Base-by-base conservation (phyloP, 37 sponge, comb jelly and placozoan species). In the Theonella swinhoei region DNA sequence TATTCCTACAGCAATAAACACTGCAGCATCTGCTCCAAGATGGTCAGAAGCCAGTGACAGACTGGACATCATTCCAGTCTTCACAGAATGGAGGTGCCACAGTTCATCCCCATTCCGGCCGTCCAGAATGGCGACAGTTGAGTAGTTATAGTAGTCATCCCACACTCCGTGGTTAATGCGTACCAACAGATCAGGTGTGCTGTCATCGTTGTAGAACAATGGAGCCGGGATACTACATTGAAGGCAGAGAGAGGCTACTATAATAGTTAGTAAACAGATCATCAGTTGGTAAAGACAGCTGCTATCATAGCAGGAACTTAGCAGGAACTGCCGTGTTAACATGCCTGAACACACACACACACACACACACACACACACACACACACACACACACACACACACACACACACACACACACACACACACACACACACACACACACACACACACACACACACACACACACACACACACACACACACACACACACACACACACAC, bases 201-300 rank as follows among this genome's bases (percentile, higher is more conserved):
- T 26, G 42, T 94, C 95, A 14, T 73, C 25, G 42, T 91, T 94
- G 83, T 67, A 94, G 59, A 66, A 86, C 41, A 88, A 25, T 0
- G 95, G 95, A 26, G 87, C 86, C 65, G 95, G 92, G 19, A 90
- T 26, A 63, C 95, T 94, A 47, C 22, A 77, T 30, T 24, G 62
- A 47, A 76, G n/a, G 33, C 4, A 75, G 41, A 64, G 24, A 65
- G 64, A 76, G 35, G n/a, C n/a, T n/a, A 74, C 17, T 29, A 41
- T 24, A 14, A 38, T 17, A 31, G 75, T 23, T n/a, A 35, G 9
- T 8, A 30, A 63, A 77, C 31, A 64, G 64, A 36, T 36, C 14
- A 73, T 73, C 19, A 25, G 17, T 76, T 5, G 20, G 23, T 68
- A 34, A 4, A 11, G 32, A 42, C 28, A 68, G 58, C 19, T 42